These are phyloP conservation scores for Dinoponera quadriceps DNA, from an alignment of 1,140 invertebrate genomes.

Conservation along the genomic window DNA sequence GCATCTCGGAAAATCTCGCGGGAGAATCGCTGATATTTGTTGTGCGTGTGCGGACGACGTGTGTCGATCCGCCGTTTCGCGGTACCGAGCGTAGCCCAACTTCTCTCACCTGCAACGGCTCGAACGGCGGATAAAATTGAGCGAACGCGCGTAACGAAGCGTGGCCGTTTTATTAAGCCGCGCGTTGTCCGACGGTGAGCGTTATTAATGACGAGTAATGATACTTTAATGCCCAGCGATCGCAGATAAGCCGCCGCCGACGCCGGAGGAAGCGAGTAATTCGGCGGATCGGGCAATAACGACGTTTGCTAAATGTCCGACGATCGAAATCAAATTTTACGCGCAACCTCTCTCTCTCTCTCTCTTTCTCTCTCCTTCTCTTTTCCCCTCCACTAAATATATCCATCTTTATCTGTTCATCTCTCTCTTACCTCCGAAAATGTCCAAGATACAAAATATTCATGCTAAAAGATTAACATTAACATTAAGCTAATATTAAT, in stretches of 20 bases:
- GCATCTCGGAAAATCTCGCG: conserved; percentile 79
- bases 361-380: too few relatives aligned
- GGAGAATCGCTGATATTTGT: conserved; percentile 59
- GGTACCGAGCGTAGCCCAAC: not conserved
- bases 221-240: conserved; percentile 24
- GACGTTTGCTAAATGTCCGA: not conserved
- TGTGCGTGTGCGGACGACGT: conserved; percentile 40
- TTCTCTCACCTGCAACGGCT: not conserved
- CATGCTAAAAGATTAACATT: too few relatives aligned
- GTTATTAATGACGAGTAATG: conserved; percentile 26
- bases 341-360: too few relatives aligned
- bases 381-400: too few relatives aligned
- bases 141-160: conserved; percentile 17
- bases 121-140: conserved; percentile 28
- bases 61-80: conserved; percentile 63
- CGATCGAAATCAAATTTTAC: too few relatives aligned
- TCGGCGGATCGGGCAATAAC: conserved; percentile 24
- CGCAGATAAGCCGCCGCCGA: conserved; percentile 1
- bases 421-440: too few relatives aligned
- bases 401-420: too few relatives aligned
- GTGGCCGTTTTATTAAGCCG: conserved; percentile 24
- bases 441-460: too few relatives aligned
- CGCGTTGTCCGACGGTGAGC: conserved; percentile 10
- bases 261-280: conserved; percentile 1
- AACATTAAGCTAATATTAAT: too few relatives aligned